Evolutionary conservation across 2,888 invertebrate species (phyloP).

Genomic region (Chydorus sphaericus): DNA sequence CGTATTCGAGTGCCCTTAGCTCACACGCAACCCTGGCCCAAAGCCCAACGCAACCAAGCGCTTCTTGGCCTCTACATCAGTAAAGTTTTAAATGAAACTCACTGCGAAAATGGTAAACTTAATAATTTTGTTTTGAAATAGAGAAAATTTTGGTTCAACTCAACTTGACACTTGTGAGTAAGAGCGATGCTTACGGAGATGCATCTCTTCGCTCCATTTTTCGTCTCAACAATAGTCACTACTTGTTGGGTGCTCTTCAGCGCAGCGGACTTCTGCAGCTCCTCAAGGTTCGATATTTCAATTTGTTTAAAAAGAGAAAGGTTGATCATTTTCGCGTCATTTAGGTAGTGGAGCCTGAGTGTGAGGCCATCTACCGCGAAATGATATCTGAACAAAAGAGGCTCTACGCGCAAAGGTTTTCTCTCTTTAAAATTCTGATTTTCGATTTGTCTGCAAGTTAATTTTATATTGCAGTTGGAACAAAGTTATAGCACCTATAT

Average conservation of each 20-base stretch:
- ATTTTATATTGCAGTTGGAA: conserved; percentile 52
- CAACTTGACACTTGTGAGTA: conserved; percentile 73
- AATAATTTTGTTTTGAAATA: conserved; percentile 28
- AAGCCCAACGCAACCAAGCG: conserved; percentile 42
- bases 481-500: conserved; percentile 57
- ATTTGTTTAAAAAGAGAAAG: neutral
- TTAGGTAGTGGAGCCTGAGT: conserved; percentile 60
- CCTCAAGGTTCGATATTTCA: conserved; percentile 34
- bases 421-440: neutral
- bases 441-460: conserved; percentile 3
- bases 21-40: conserved; percentile 10
- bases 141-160: conserved; percentile 80
- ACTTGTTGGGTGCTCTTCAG: conserved; percentile 80
- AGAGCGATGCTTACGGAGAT: conserved; percentile 83
- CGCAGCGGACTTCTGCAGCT: conserved; percentile 69
- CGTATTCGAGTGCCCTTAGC: conserved; percentile 35
- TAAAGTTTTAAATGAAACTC: conserved; percentile 28
- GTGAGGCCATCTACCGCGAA: conserved; percentile 69
- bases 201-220: conserved; percentile 73
- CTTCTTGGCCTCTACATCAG: conserved; percentile 69
- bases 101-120: neutral
- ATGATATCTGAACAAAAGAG: conserved; percentile 73
- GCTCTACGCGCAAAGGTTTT: conserved; percentile 41
- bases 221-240: conserved; percentile 85
- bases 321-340: neutral